Base-by-base conservation (phyloP, 2,797 vertebrate species). In the Euphonia xanthogaster region DNA sequence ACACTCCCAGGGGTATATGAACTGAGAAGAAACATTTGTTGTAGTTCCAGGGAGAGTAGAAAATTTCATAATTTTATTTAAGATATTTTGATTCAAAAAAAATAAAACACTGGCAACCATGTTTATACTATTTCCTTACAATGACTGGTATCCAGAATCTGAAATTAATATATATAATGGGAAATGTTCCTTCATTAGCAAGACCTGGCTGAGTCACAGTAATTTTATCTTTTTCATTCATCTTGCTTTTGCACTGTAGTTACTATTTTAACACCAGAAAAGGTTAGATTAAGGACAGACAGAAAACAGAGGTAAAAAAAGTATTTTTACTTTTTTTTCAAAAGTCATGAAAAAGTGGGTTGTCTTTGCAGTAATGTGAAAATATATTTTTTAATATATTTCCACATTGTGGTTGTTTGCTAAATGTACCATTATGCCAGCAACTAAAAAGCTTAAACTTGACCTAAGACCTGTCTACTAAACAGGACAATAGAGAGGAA, bases 1-100 rank as follows among this genome's bases (percentile, higher is more conserved):
- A 72, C 39, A 62, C 44, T 88, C 92, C 68, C 88, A 86, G 40
- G 93, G 68, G 91, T 84, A 45, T 44, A 81, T 14, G 82, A 91
- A 94, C 67, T 66, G 47, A 90, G 70, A 88, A 86, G 58, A 96
- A 94, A 93, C 47, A 86, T 81, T 94, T 95, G 44, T 91, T 93
- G 73, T 78, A 78, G 58, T 75, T 97, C 70, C 58, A 93, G 37
- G 3, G 73, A 93, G 86, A 90, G 76, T 51, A 73, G 47, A 30
- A 40, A 92, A 86, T 86, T 66, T 94, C 51, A 45, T 92, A 62
- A 95, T 81, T 89, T 86, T 91, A 74, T 88, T 90, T 75, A 84
- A 93, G 39, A 66, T 55, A 58, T 40, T 77, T 88, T 55, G 21
- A 74, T 37, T 57, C 1, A 12, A 75, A 77, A 87, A 66, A 33